Evolutionary conservation across 2,797 vertebrate species (phyloP).

Genomic region (Menidia menidia): DNA sequence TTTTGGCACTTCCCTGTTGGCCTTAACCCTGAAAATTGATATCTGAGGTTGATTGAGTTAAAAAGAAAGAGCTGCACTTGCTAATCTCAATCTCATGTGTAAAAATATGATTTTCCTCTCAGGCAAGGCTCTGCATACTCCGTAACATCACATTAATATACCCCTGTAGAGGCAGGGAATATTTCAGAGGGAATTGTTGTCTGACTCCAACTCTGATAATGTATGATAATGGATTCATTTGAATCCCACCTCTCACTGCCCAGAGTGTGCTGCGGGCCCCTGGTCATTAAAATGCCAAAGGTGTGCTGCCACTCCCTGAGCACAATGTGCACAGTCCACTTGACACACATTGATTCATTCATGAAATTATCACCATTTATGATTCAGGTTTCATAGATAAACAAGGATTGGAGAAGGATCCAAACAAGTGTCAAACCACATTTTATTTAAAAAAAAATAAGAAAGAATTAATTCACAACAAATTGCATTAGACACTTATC

Average conservation of each 20-base stretch:
- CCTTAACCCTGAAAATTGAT: neutral
- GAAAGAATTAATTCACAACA: constrained; percentile 22
- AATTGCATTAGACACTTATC: constrained; percentile 41
- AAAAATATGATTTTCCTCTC: constrained; percentile 34
- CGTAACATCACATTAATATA: constrained; percentile 26
- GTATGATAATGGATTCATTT: constrained; percentile 66
- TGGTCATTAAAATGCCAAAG: constrained; percentile 51
- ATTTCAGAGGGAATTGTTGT: constrained; percentile 50
- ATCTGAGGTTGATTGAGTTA: neutral
- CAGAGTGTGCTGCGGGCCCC: constrained; percentile 17
- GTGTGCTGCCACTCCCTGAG: constrained; percentile 36
- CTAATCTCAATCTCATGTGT: constrained; percentile 10
- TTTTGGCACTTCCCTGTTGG: neutral
- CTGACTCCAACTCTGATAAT: constrained; percentile 53
- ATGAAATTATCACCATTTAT: constrained; percentile 19
- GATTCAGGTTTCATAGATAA: constrained; percentile 25
- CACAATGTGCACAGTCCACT: constrained; percentile 24
- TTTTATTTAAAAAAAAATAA: neutral
- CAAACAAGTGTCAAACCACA: neutral
- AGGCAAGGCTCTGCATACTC: constrained; percentile 25
- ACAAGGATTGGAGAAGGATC: neutral
- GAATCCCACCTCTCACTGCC: constrained; percentile 56
- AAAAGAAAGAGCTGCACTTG: neutral
- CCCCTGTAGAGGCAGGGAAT: constrained; percentile 32
- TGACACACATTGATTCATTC: constrained; percentile 38